Base-by-base conservation (phyloP, 2,797 vertebrate species). In the Champsocephalus gunnari region DNA sequence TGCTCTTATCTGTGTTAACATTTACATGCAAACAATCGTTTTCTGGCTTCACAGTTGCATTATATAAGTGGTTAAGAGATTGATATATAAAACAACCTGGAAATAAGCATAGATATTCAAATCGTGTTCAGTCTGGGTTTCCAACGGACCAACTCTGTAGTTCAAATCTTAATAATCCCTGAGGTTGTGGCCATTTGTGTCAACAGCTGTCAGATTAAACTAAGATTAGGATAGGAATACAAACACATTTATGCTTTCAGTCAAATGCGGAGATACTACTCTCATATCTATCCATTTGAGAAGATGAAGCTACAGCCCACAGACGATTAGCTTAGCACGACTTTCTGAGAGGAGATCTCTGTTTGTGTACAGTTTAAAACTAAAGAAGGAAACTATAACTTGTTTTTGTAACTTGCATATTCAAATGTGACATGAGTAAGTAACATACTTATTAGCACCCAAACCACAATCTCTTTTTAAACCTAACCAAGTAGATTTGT, bases 1-100 rank as follows among this genome's bases (percentile, higher is more conserved):
- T 68, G 10, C 50, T 60, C 34, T 65, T 45, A 24, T 79, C 57
- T 50, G 28, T 56, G 38, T 75, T 66, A 41, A 55, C 38, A 41
- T 71, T 19, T 43, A 32, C 48, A 61, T 59, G 19, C 57, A 73
- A 55, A 55, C 17, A 50, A 50, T 38, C 34, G 47, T 65, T 73
- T 6, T 19, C 49, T 21, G 43, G 44, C 51, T 50, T 62, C 12
- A 4, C 53, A 60, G 68, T 28, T 34, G 53, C 32, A 45, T 73
- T 38, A 14, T 14, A 67, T 43, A 72, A 50, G 10, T 32, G 38
- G 6, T 24, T 63, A 17, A 24, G 34, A 66, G 21, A 43, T 61
- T 64, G 32, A 19, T 50, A 38, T 7, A 9, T 2, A 14, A 66
- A 66, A 54, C 12, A 28, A 55, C 0, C 38, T 66, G 7, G 44